phyloP scores from a whole-genome alignment of 2,797 vertebrate genomes.

The Enteromius afrohamiltoni region DNA sequence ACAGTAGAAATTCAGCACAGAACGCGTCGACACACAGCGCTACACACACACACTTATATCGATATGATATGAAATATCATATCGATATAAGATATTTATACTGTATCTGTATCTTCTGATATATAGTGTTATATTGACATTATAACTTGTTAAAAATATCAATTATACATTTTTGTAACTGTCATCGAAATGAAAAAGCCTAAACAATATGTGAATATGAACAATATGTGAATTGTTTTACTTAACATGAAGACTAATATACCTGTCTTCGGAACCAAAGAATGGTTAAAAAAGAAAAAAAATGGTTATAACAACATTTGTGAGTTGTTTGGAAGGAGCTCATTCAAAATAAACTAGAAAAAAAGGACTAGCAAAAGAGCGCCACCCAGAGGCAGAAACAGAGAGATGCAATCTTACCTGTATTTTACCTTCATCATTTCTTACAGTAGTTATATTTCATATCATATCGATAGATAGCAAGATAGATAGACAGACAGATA shows the following conservation, averaged over 20 bases:
- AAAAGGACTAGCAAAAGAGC: slow-evolving; percentile 7
- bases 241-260: not conserved
- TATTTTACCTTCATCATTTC: not conserved
- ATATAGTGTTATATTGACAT: not conserved
- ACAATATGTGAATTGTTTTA: not conserved
- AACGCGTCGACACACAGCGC: slow-evolving; percentile 2
- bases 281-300: not conserved
- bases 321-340: not conserved
- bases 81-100: too few species aligned
- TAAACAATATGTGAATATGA: too few species aligned
- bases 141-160: not conserved
- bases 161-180: not conserved
- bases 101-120: not conserved
- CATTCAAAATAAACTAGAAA: not conserved
- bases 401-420: not conserved
- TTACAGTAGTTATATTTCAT: not conserved
- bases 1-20: slow-evolving; percentile 10
- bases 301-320: not conserved
- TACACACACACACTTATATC: slow-evolving; percentile 7
- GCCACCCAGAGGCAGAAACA: slow-evolving; percentile 42
- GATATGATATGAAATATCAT: too few species aligned
- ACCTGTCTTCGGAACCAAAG: not conserved
- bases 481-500: too few species aligned
- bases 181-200: not conserved
- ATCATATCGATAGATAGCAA: too few species aligned